Conservation (phyloP, 1,140 invertebrate species). For the Drosophila virilis region DNA sequence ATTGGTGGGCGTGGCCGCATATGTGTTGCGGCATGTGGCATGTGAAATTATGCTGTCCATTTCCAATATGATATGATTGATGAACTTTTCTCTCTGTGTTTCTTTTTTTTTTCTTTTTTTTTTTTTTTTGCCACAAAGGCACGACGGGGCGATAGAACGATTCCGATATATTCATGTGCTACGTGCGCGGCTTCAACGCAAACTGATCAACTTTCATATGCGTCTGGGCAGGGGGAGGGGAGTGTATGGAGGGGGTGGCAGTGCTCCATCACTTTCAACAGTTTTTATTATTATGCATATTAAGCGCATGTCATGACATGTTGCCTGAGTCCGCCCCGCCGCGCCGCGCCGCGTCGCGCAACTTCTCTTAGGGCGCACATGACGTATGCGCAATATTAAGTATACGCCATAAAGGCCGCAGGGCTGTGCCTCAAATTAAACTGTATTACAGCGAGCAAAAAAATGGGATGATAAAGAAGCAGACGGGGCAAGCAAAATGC, state of each 20-base stretch:
- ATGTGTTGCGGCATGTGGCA: slow-evolving; percentile 11
- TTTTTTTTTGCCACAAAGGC: no score
- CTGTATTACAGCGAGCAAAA: slow-evolving; percentile 43
- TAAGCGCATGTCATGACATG: slow-evolving; percentile 62
- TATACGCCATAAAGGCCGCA: slow-evolving; percentile 45
- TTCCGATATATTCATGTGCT: slow-evolving; percentile 25
- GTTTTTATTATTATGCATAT: slow-evolving; percentile 75
- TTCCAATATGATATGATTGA: slow-evolving; percentile 68
- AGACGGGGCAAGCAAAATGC: no score
- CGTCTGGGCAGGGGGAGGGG: no score
- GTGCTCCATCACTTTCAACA: slow-evolving; percentile 60
- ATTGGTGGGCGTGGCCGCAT: slow-evolving; percentile 5
- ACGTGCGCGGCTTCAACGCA: slow-evolving; percentile 41
- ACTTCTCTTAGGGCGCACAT: slow-evolving; percentile 38
- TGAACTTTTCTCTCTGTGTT: slow-evolving; percentile 50
- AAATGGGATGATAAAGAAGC: not conserved
- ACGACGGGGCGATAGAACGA: not conserved
- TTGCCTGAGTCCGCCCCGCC: slow-evolving; percentile 11
- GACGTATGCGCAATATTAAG: slow-evolving; percentile 70
- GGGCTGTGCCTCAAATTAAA: slow-evolving; percentile 61
- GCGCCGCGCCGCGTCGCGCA: slow-evolving; percentile 8
- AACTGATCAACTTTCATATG: slow-evolving; percentile 45
- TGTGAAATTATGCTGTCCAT: slow-evolving; percentile 65
- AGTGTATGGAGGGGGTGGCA: not conserved
- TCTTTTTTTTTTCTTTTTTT: no score